Evolutionary conservation across 2,888 invertebrate genomes (phyloP), one percentile per base, ranked within the genome.

Genomic region (Zelleria hepariella): DNA sequence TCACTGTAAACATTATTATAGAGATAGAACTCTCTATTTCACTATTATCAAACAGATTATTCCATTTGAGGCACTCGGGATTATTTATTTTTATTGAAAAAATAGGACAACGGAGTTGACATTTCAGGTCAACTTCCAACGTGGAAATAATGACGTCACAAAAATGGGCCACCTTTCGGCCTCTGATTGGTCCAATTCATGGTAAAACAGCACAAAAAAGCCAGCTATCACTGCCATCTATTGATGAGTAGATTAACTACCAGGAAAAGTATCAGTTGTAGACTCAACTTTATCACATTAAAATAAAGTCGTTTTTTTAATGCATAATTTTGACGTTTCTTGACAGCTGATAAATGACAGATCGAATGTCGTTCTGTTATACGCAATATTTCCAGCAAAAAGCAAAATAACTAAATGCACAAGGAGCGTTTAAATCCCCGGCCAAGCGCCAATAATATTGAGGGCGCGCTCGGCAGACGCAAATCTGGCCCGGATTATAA

Each of bases 111-210:
- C 77, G 18, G 25, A 56, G 20, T 27, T 86, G 86, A 86, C 87
- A 82, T 80, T 81, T 79, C 78, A 58, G 63, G 66, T 75, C 78
- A 77, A 82, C 82, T 90, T 91, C 91, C 92, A 91, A 90, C 92
- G 92, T 92, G 92, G 92, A 91, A 91, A 75, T 86, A 89, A 85
- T 90, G 89, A 91, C 92, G 91, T 92, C 91, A 91, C 75, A 68
- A 73, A 78, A 77, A 69, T 78, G 69, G 78, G 79, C 80, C 87
- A 87, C 86, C 73, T 72, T 72, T 75, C 81, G 68, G 64, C 65
- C 70, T 77, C 67, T 80, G 74, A 88, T 89, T 88, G 89, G 88
- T 74, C 60, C 63, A 72, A 63, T 63, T 57, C 57, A 67, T 62
- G 78, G 63, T 79, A 78, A 77, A 82, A 67, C 74, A 80, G 77